Base-by-base conservation (phyloP, 2,797 vertebrate species). In the Melanotaenia pygmaea region DNA sequence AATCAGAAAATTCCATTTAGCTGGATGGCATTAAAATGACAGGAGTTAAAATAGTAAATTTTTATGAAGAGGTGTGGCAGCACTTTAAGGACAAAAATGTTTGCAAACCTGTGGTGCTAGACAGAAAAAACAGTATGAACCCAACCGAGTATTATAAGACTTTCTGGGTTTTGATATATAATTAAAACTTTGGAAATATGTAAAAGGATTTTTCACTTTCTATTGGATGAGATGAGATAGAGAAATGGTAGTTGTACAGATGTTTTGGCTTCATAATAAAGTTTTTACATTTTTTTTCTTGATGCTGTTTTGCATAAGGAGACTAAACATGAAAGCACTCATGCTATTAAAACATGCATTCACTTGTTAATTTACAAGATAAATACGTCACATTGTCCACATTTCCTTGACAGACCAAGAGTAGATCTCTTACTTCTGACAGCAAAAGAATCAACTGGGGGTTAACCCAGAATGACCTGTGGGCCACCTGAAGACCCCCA, bases 401-500 rank as follows among this genome's bases (percentile, higher is more conserved):
- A 72, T 87, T 88, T 88, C 72, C 79, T 86, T 74, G 74, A 86
- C 64, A 86, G 73, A 80, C 81, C 71, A 72, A 70, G 64, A 38
- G 67, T 68, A 80, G 74, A 90, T 82, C 80, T 67, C 65, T 60
- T 78, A 20, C 72, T 59, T 77, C 83, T 91, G 83, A 88, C 91
- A 89, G 80, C 69, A 54, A 50, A 74, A 64, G 83, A 89, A 89
- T 94, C 86, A 92, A 81, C 77, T 73, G 56, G 81, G 90, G 92
- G 91, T 94, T 93, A 93, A 91, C 84, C 74, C 88, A 20, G 72
- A 54, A 81, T 84, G 81, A 89, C 89, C 73, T 74, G 59, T 77
- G 40, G 77, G 77, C 90, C 91, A 91, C 90, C 92, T 93, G 88
- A 87, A 91, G 84, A 90, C 72, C 84, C 88, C 79, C 66, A 16